Conservation (phyloP, 2,113 vertebrate genomes). For the Glaucidium brasilianum region DNA sequence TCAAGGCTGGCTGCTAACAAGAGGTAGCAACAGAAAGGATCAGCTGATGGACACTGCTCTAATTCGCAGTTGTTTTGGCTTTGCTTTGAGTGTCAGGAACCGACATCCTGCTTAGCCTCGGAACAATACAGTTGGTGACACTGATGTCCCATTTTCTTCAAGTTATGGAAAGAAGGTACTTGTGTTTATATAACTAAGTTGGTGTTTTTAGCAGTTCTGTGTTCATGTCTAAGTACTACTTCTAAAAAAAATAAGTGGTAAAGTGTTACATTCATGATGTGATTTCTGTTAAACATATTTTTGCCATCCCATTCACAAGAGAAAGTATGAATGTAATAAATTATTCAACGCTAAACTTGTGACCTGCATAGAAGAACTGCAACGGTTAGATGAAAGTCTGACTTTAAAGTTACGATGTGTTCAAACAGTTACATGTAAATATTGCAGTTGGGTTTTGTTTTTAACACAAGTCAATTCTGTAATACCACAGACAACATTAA, state of each 20-base stretch:
- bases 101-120: neutral
- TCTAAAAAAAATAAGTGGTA: neutral
- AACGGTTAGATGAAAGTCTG: neutral
- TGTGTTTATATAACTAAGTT: neutral
- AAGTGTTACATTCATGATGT: neutral
- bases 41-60: neutral
- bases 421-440: conserved; percentile 31
- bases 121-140: neutral
- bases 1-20: neutral
- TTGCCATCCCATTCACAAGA: neutral
- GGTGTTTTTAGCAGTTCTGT: neutral
- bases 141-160: neutral
- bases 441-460: conserved; percentile 26
- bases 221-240: neutral
- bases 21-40: neutral
- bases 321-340: neutral
- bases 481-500: neutral
- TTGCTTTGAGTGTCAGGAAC: neutral
- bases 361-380: neutral
- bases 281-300: neutral
- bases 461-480: neutral
- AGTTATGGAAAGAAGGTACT: neutral
- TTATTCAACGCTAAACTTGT: neutral
- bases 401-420: conserved; percentile 13
- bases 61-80: neutral